Percentiles rank a stretch among this genome's conserved stretches.
Conservation (phyloP, 2,113 vertebrate species). For the Lamprologus sp. region DNA sequence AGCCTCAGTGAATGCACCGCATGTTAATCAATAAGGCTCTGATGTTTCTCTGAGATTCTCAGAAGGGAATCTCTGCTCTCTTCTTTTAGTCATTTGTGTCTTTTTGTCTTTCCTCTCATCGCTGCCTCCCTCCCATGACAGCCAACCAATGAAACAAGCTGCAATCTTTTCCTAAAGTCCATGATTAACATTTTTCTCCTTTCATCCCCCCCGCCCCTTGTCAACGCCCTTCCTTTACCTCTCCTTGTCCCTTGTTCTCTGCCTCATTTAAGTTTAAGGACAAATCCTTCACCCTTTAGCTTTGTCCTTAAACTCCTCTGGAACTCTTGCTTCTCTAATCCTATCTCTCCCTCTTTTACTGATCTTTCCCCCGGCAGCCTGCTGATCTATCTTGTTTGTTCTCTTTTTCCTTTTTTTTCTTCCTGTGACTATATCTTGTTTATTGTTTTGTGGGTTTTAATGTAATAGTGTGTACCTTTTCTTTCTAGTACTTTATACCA, state of each 20-base stretch:
- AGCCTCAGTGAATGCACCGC: neutral
- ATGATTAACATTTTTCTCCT: neutral
- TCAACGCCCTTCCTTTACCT: neutral
- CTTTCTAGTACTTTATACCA: neutral
- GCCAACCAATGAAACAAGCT: neutral
- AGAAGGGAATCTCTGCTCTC: neutral
- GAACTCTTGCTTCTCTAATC: neutral
- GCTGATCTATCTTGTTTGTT: neutral
- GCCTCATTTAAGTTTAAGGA: neutral
- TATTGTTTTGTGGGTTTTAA: neutral
- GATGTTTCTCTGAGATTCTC: constrained; percentile 26
- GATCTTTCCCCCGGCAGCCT: neutral
- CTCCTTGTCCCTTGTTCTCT: neutral
- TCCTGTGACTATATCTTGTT: neutral
- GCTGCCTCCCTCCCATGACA: neutral
- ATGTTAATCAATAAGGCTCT: constrained; percentile 43
- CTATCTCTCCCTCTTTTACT: neutral
- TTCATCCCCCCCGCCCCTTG: neutral
- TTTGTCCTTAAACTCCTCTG: neutral
- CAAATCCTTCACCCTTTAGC: neutral
- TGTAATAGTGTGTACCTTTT: neutral
- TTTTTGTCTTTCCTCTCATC: constrained; percentile 13
- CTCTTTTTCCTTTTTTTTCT: neutral
- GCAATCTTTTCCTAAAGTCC: constrained; percentile 1
- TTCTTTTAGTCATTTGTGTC: neutral